A percentile compares a stretch with the other conserved stretches of the same genome.
phyloP scores from a whole-genome alignment of 2,888 invertebrate species.

The Andrena camellia region DNA sequence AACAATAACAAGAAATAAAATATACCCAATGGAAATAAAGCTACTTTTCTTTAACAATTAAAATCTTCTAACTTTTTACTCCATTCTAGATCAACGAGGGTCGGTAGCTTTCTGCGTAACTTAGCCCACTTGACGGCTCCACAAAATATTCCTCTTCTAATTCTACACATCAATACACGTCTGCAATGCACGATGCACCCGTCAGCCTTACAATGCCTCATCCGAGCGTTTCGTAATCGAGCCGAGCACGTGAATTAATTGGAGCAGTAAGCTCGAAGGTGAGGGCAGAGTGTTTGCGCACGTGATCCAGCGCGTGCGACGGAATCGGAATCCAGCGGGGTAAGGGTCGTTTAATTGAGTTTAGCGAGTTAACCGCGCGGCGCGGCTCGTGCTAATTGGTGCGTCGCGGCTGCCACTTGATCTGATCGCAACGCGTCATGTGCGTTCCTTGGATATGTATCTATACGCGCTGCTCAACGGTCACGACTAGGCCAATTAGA shows the following conservation, averaged over 20 bases:
- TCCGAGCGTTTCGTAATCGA: conserved; percentile 14
- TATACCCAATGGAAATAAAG: no score
- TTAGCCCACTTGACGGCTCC: not conserved
- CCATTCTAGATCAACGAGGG: no score
- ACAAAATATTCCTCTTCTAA: not conserved
- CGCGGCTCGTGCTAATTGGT: conserved; percentile 40
- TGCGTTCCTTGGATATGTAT: not conserved
- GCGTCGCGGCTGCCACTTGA: conserved; percentile 30
- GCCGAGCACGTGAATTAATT: conserved; percentile 1
- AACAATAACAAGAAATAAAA: no score
- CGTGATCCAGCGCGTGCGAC: conserved; percentile 3
- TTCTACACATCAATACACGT: no score
- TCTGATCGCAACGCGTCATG: conserved; percentile 42
- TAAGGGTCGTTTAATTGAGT: conserved; percentile 36
- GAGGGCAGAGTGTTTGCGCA: not conserved
- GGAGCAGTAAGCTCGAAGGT: not conserved
- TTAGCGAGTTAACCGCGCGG: conserved; percentile 21
- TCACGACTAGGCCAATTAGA: conserved; percentile 44
- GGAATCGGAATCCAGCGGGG: conserved; percentile 5
- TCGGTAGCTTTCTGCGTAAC: no score
- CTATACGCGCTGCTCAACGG: conserved; percentile 6
- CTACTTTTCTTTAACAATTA: no score
- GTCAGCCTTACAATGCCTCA: not conserved
- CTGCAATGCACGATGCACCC: not conserved
- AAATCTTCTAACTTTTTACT: no score